Conservation (phyloP, 1,140 invertebrate genomes). For the Papilio polytes region DNA sequence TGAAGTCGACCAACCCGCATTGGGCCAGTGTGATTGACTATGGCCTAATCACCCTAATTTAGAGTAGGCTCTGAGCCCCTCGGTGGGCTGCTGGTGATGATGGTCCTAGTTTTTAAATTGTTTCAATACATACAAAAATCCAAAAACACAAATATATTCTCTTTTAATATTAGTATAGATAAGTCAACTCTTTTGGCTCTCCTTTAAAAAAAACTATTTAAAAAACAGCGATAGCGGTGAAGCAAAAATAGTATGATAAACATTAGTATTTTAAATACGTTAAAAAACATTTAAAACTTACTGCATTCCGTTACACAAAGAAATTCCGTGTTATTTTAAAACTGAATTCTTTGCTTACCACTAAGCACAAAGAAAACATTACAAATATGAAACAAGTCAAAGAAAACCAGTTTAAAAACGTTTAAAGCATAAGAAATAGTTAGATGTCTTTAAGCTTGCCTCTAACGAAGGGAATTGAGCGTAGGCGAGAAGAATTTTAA, state of each 20-base stretch:
- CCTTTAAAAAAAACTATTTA: too few species aligned
- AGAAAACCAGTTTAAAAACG: constrained; percentile 30
- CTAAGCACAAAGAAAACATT: constrained; percentile 20
- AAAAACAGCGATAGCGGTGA: too few species aligned
- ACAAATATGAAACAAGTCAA: constrained; percentile 32
- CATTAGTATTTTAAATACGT: background rate
- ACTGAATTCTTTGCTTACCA: background rate
- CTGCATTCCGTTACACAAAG: constrained; percentile 3
- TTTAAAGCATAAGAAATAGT: constrained; percentile 24
- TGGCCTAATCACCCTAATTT: too few species aligned
- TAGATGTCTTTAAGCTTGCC: background rate
- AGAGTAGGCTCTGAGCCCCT: too few species aligned
- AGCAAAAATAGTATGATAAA: background rate
- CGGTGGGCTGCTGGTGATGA: too few species aligned
- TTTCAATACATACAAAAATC: too few species aligned
- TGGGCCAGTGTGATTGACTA: too few species aligned
- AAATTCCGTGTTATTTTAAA: constrained; percentile 7
- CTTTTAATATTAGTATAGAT: too few species aligned
- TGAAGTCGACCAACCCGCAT: too few species aligned
- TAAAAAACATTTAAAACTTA: background rate
- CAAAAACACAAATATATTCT: too few species aligned
- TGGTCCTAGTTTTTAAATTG: too few species aligned
- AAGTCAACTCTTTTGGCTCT: too few species aligned
- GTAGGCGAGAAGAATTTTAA: constrained; percentile 30
- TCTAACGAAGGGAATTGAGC: constrained; percentile 5